These are phyloP conservation scores for Sciurus vulgaris DNA, from an alignment of 2,797 vertebrate species.

Conservation along the genomic window DNA sequence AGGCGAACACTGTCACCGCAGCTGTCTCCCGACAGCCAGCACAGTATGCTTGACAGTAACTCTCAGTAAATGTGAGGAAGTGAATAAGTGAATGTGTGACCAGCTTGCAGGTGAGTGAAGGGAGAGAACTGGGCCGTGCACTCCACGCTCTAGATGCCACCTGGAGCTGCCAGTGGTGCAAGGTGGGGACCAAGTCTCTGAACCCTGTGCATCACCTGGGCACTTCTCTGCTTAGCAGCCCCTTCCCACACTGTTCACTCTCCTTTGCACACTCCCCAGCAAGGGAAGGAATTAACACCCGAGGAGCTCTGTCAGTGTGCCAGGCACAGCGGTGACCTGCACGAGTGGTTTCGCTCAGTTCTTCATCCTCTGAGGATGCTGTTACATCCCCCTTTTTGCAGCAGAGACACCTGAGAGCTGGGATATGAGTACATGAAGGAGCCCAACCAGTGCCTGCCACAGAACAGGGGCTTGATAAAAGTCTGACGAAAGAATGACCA, in stretches of 20 bases:
- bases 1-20: not conserved
- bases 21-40: not conserved
- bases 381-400: not conserved
- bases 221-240: not conserved
- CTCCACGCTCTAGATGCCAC: not conserved
- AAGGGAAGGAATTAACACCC: not conserved
- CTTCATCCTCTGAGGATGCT: not conserved
- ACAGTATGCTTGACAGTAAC: not conserved
- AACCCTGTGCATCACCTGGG: fast-evolving
- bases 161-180: not conserved
- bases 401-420: not conserved
- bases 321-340: not conserved
- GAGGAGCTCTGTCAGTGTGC: not conserved
- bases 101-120: not conserved
- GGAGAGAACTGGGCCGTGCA: not conserved
- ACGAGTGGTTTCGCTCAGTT: not conserved
- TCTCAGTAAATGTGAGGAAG: not conserved
- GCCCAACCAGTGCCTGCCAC: not conserved
- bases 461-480: not conserved
- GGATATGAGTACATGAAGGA: not conserved
- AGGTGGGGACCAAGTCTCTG: not conserved
- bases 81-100: not conserved
- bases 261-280: not conserved
- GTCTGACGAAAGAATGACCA: not conserved
- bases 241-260: not conserved